Base-by-base conservation (phyloP, 2,888 invertebrate species). In the Leucozona laternaria region DNA sequence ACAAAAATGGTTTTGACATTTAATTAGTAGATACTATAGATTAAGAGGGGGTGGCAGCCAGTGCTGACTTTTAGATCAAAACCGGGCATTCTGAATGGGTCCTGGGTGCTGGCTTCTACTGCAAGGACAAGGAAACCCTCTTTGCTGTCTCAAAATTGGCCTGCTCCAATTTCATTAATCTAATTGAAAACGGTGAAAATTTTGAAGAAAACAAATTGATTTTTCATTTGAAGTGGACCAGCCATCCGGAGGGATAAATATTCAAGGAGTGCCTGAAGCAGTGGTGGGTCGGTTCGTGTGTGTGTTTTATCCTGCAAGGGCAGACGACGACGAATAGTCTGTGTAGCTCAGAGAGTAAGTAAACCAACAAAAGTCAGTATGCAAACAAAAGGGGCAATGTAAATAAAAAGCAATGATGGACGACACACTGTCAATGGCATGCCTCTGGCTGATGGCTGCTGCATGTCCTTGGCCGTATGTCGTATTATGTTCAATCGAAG, bases 161-260 rank as follows among this genome's bases (percentile, higher is more conserved):
- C 78, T 86, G 82, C 78, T 86, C 71, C 78, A 86, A 58, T 82
- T 78, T 70, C 86, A 86, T 86, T 86, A 86, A 82, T 86, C 82
- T 78, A 86, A 86, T 86, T 86, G 86, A 75, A 81, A 78, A 75
- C 70, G 75, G 75, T 75, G 71, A 75, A 71, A 53, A 79, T 50
- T 79, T 71, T 64, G 48, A 71, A 72, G 78, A 45, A 78, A 79
- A 31, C 78, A 86, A 86, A 86, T 86, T 86, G 86, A 86, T 86
- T 86, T 82, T 73, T 78, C 64, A 86, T 71, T 50, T 82, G 22
- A 75, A 82, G 86, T 58, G 58, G 72, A 48, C 22, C 25, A n/a
- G 17, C 20, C 6, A 20, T 34, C n/a, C n/a, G 34, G 13, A 11
- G 15, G n/a, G 37, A 15, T 22, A 40, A n/a, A 45, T 66, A 34